These are phyloP conservation scores for Eudyptes chrysolophus DNA, from an alignment of 2,113 vertebrate species.

Conservation along the genomic window DNA sequence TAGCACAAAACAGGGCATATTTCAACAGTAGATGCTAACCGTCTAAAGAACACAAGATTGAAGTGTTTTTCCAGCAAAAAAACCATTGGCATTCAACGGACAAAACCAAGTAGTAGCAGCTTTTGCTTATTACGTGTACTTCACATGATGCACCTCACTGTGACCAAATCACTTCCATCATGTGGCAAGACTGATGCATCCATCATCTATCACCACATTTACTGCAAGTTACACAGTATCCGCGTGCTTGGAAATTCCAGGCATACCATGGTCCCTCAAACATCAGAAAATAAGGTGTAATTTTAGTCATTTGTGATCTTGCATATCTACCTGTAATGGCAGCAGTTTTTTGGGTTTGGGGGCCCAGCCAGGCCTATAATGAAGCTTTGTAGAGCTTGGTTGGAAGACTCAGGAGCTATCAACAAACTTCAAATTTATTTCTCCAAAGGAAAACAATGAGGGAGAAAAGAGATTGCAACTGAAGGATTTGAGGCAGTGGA, in stretches of 20 bases:
- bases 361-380: rapidly evolving
- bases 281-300: background rate
- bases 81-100: rapidly evolving
- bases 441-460: background rate
- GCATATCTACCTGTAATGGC: background rate
- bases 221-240: background rate
- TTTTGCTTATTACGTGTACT: background rate
- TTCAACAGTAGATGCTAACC: background rate
- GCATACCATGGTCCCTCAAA: background rate
- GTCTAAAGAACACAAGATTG: background rate
- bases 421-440: background rate
- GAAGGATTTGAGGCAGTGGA: background rate
- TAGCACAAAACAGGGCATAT: background rate
- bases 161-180: background rate
- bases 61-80: background rate
- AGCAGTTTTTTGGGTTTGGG: background rate
- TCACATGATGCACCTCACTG: background rate
- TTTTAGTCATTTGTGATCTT: background rate
- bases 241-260: background rate
- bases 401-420: background rate
- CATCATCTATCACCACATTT: background rate
- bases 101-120: background rate
- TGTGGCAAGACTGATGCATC: background rate
- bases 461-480: background rate
- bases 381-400: background rate